Conservation (phyloP, 2,888 invertebrate species). For the Punctoribates punctum region DNA sequence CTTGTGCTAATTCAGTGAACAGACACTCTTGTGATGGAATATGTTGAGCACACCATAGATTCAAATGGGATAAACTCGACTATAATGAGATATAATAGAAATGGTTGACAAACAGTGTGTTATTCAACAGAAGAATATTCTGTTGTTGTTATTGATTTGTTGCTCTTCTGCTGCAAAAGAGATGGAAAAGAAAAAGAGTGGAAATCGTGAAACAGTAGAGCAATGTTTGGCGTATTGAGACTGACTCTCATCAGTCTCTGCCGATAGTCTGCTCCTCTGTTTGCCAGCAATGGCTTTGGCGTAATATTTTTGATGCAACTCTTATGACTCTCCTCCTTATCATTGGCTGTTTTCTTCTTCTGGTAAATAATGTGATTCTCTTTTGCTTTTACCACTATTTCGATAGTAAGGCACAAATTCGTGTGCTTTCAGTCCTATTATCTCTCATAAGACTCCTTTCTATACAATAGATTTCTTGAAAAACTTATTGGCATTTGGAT, state of each 20-base stretch:
- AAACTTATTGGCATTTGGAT: conserved; percentile 22
- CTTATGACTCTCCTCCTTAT: conserved; percentile 9
- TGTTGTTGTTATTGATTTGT: conserved; percentile 7
- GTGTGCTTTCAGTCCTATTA: conserved; percentile 1
- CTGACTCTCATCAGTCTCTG: neutral
- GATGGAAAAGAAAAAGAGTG: neutral
- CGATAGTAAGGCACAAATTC: too few relatives aligned
- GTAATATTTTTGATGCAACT: neutral
- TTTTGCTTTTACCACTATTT: neutral
- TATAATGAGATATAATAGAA: conserved; percentile 11
- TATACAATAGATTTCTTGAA: neutral
- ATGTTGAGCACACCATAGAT: too few relatives aligned
- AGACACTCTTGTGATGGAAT: too few relatives aligned
- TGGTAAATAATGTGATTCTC: conserved; percentile 11
- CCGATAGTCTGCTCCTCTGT: neutral
- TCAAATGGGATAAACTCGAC: neutral
- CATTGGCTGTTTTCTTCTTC: neutral
- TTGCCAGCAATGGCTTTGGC: neutral
- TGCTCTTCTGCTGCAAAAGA: neutral
- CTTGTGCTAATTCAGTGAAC: too few relatives aligned
- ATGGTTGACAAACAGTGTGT: neutral
- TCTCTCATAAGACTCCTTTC: neutral
- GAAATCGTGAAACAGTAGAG: neutral
- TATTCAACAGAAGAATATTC: neutral
- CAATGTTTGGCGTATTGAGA: neutral